Percentiles rank a stretch among this genome's conserved stretches.
phyloP scores from a whole-genome alignment of 1,140 invertebrate genomes.

The Bombus pascuorum region DNA sequence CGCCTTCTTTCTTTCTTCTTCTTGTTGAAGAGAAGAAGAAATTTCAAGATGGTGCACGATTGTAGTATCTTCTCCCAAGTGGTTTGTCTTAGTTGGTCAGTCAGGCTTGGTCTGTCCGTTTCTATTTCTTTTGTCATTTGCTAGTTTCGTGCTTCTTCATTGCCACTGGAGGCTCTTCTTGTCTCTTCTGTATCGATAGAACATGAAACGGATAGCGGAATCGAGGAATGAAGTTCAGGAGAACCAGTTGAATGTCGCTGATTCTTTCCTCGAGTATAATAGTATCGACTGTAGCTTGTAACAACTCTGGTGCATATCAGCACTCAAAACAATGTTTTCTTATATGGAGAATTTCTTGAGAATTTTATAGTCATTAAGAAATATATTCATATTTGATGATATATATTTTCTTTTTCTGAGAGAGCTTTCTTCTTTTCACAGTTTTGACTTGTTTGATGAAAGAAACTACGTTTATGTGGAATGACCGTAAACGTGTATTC shows the following conservation, averaged over 20 bases:
- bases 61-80: background rate
- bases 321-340: background rate
- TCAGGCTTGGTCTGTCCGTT: background rate
- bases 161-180: slow-evolving; percentile 17
- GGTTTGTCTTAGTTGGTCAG: background rate
- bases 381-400: background rate
- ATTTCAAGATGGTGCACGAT: background rate
- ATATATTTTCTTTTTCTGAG: background rate
- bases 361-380: background rate
- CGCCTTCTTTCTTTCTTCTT: background rate
- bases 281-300: background rate
- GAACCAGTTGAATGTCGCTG: slow-evolving; percentile 64
- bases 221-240: slow-evolving; percentile 59
- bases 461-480: background rate
- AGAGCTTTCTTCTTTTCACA: background rate
- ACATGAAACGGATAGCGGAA: slow-evolving; percentile 51
- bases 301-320: background rate
- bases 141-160: slow-evolving; percentile 15
- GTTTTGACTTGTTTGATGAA: background rate
- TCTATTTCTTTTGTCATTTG: background rate
- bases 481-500: background rate
- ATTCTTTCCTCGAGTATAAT: slow-evolving; percentile 13
- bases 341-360: background rate
- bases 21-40: background rate
- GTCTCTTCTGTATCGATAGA: slow-evolving; percentile 51